Evolutionary conservation across 2,888 invertebrate species (phyloP).

Genomic region (Pycnomerus fuliginosus): DNA sequence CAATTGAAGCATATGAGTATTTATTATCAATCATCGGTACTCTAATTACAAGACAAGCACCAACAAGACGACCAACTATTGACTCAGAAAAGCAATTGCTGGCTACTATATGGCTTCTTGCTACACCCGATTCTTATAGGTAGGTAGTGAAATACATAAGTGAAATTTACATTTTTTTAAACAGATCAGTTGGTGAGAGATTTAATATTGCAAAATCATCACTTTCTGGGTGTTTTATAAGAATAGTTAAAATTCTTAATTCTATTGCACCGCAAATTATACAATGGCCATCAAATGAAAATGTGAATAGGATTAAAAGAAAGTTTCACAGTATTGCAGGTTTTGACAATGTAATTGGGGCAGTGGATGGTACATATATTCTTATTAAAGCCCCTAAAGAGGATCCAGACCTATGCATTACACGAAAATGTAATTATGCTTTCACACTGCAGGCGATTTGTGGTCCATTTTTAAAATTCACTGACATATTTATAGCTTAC

Average conservation of each 20-base stretch:
- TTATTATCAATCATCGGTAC: constrained; percentile 1
- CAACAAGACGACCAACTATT: constrained; percentile 1
- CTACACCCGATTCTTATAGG: constrained; percentile 28
- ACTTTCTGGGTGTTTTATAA: constrained; percentile 7
- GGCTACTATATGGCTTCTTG: constrained; percentile 26
- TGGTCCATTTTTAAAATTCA: constrained; percentile 21
- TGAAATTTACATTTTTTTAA: constrained; percentile 5
- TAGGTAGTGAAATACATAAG: constrained; percentile 9
- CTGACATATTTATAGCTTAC: constrained; percentile 31
- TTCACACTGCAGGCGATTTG: constrained; percentile 33
- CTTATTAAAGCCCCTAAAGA: constrained; percentile 18
- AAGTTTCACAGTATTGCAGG: constrained; percentile 18
- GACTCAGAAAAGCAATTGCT: constrained; percentile 17
- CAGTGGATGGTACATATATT: constrained; percentile 19
- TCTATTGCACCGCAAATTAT: constrained; percentile 2
- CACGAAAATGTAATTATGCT: constrained; percentile 29
- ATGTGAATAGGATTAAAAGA: constrained; percentile 13
- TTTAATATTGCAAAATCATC: constrained; percentile 18
- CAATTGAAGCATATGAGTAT: constrained; percentile 2
- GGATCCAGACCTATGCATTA: constrained; percentile 30
- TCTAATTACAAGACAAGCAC: background rate
- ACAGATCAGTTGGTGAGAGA: constrained; percentile 5
- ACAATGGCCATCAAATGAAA: constrained; percentile 23
- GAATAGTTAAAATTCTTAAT: constrained; percentile 10
- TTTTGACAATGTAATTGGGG: constrained; percentile 19